These are phyloP conservation scores for Acanthosepion pharaonis DNA, from an alignment of 2,888 invertebrate genomes.

Conservation along the genomic window DNA sequence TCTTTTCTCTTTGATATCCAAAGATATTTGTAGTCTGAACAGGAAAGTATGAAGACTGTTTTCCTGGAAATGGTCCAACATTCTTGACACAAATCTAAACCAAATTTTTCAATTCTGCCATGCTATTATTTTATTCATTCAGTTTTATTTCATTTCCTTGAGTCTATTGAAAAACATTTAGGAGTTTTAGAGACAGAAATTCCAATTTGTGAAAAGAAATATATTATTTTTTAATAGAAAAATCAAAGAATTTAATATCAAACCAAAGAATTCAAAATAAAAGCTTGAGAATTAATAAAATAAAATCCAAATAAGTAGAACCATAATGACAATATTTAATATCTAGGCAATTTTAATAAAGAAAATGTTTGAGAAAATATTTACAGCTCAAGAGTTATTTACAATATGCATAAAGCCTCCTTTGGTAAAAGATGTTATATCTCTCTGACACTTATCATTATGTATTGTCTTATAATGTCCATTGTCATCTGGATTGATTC, in stretches of 20 bases:
- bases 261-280: background rate
- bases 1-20: background rate
- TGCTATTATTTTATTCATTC: background rate
- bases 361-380: constrained; percentile 1
- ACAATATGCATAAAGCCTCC: background rate
- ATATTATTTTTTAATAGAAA: background rate
- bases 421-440: background rate
- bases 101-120: background rate
- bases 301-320: background rate
- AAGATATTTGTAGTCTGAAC: background rate
- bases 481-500: background rate
- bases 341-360: background rate
- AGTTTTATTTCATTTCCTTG: background rate
- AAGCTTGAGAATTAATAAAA: background rate
- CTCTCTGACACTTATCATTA: background rate
- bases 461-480: background rate
- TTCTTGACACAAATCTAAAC: background rate
- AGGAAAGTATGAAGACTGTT: constrained; percentile 4
- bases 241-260: background rate
- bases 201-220: background rate
- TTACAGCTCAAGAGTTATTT: background rate
- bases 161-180: background rate
- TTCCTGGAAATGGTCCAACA: constrained; percentile 12
- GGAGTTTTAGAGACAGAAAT: background rate
- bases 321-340: background rate